Percentiles rank a stretch among this genome's conserved stretches.
These are phyloP conservation scores for Tribolium freemani DNA, from an alignment of 2,888 invertebrate species.

Conservation along the genomic window DNA sequence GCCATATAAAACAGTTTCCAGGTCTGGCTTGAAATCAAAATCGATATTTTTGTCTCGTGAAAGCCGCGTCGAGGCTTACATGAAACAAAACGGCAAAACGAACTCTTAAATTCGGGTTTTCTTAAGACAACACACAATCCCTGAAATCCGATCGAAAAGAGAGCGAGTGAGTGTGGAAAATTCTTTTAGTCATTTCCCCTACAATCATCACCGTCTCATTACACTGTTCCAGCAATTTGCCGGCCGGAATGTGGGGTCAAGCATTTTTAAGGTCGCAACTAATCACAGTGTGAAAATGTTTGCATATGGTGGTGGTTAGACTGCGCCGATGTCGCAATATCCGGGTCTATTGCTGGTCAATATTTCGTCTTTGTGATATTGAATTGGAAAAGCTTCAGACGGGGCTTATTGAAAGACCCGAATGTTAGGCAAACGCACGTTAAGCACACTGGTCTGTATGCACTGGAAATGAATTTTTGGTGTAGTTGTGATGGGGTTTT, in stretches of 20 bases:
- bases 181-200: neutral
- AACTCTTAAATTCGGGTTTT: slow-evolving; percentile 44
- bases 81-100: slow-evolving; percentile 46
- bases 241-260: neutral
- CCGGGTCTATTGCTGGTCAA: slow-evolving; percentile 37
- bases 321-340: slow-evolving; percentile 28
- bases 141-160: slow-evolving; percentile 6
- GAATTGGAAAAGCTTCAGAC: slow-evolving; percentile 33
- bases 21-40: slow-evolving; percentile 38
- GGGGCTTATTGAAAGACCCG: slow-evolving; percentile 36
- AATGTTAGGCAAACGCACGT: slow-evolving; percentile 31
- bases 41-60: slow-evolving; percentile 46
- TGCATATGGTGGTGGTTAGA: slow-evolving; percentile 29
- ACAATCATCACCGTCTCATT: neutral
- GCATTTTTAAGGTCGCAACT: slow-evolving; percentile 4
- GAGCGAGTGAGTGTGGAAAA: slow-evolving; percentile 14
- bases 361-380: slow-evolving; percentile 41
- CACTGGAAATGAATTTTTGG: slow-evolving; percentile 6
- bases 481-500: slow-evolving; percentile 2
- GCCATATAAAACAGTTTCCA: slow-evolving; percentile 1
- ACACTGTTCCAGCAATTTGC: neutral
- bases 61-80: slow-evolving; percentile 36
- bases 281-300: slow-evolving; percentile 29
- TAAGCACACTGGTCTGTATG: slow-evolving; percentile 27
- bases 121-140: slow-evolving; percentile 24